phyloP scores from a whole-genome alignment of 2,888 invertebrate genomes.

The Smittia aterrima region DNA sequence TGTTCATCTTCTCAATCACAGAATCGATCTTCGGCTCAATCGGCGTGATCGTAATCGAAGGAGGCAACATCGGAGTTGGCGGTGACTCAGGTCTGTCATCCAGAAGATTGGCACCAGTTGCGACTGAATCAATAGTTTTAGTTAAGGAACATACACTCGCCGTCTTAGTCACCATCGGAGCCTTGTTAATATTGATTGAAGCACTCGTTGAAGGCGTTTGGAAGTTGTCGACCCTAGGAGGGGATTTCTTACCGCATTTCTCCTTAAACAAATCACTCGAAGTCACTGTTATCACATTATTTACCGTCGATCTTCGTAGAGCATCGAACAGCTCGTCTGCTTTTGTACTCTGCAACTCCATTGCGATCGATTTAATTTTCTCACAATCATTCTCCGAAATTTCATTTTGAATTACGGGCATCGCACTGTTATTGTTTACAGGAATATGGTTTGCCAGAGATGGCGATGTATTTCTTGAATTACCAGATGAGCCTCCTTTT shows the following conservation, averaged over 20 bases:
- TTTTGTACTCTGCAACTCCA: slow-evolving; percentile 38
- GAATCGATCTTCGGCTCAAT: background rate
- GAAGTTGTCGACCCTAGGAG: slow-evolving; percentile 8
- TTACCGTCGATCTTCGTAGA: slow-evolving; percentile 28
- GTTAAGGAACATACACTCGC: slow-evolving; percentile 35
- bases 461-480: slow-evolving; percentile 39
- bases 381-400: slow-evolving; percentile 37
- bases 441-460: background rate
- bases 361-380: slow-evolving; percentile 40
- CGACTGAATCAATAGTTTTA: slow-evolving; percentile 36
- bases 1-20: slow-evolving; percentile 15
- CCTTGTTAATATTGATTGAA: background rate
- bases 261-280: slow-evolving; percentile 7
- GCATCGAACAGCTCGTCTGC: slow-evolving; percentile 36
- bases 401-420: slow-evolving; percentile 42
- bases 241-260: slow-evolving; percentile 23
- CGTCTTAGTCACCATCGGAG: slow-evolving; percentile 12
- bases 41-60: slow-evolving; percentile 31
- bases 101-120: slow-evolving; percentile 31
- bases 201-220: slow-evolving; percentile 34
- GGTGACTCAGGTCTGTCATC: slow-evolving; percentile 22
- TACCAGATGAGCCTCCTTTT: slow-evolving; percentile 48
- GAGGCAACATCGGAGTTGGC: background rate
- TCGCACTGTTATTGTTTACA: slow-evolving; percentile 39
- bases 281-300: slow-evolving; percentile 37